Base-by-base conservation (phyloP, 2,888 invertebrate genomes). In the Hyles lineata region DNA sequence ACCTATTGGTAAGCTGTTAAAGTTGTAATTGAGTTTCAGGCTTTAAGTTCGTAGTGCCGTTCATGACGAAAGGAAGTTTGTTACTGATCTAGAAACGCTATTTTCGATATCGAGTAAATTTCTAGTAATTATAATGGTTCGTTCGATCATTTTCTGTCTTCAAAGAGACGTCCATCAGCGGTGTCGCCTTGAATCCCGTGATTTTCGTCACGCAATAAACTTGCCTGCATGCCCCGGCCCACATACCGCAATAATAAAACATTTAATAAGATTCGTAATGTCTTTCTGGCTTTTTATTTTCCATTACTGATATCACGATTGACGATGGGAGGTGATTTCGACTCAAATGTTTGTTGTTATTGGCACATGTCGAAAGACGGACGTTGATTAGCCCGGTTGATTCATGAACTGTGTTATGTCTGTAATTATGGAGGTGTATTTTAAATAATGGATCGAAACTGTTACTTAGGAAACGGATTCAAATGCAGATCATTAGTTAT, bases 351-450 rank as follows among this genome's bases (percentile, higher is more conserved):
- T 69, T 74, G 74, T 74, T 74, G 67, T 74, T 61, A 74, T 74
- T 74, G 74, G 74, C 74, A 71, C 71, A 63, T 52, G 69, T 71
- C 71, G 71, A 74, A 71, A 74, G 71, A 74, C 74, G 59, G 55
- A 71, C 71, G 62, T 74, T 71, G 71, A 74, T 74, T 74, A 71
- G 74, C 69, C 69, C 35, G 35, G 71, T 69, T 71, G 67, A 71
- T 71, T 60, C 71, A 61, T 69, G 69, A 67, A 67, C 74, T n/a
- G 62, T 58, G 70, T 70, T 73, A 70, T 58, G 62, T 72, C 60
- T 11, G 70, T 73, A 73, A 73, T 73, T 73, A 73, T 70, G 55
- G 67, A 7, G 67, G 43, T 67, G 23, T 67, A 67, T 67, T 67
- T 67, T 21, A 67, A 50, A 23, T 67, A 67, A 67, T 67, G 43